phyloP scores from a whole-genome alignment of 92 coral and sea anemone species.

The Meandrina meandrites region DNA sequence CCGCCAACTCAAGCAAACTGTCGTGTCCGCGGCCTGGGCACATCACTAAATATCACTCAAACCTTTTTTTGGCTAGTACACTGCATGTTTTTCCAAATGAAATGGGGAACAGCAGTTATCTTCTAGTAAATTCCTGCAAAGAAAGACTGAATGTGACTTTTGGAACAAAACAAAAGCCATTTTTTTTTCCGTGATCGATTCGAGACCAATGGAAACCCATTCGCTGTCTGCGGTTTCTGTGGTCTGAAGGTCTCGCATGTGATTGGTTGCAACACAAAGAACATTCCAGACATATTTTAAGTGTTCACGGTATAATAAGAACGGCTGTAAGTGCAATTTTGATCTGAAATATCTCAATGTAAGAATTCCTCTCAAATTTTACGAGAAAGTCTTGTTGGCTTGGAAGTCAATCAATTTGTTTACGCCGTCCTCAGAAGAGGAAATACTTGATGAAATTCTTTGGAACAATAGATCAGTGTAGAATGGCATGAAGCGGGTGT shows the following conservation, averaged over 20 bases:
- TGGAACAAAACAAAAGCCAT: not conserved
- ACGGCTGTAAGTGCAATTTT: too few species aligned
- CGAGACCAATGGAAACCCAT: conserved; percentile 1
- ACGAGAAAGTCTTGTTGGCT: too few species aligned
- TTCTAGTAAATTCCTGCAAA: too few species aligned
- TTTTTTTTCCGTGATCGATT: too few species aligned
- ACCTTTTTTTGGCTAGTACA: conserved; percentile 4
- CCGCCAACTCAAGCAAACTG: too few species aligned
- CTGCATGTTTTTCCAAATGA: not conserved
- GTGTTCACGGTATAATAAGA: conserved; percentile 10
- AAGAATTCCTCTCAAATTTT: too few species aligned
- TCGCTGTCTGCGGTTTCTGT: conserved; percentile 4
- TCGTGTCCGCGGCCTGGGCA: not conserved
- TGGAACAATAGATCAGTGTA: too few species aligned
- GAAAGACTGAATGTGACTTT: conserved; percentile 27
- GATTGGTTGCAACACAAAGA: conserved; percentile 29
- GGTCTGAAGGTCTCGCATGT: conserved; percentile 24
- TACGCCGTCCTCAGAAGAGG: too few species aligned
- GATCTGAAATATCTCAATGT: too few species aligned
- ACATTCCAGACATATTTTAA: conserved; percentile 21
- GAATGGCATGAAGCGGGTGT: too few species aligned
- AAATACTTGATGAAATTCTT: too few species aligned
- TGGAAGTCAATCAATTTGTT: too few species aligned
- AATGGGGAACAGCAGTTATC: not conserved
- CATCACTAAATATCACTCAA: not conserved